Evolutionary conservation across 2,113 vertebrate genomes (phyloP).

Genomic region (Podarcis muralis): DNA sequence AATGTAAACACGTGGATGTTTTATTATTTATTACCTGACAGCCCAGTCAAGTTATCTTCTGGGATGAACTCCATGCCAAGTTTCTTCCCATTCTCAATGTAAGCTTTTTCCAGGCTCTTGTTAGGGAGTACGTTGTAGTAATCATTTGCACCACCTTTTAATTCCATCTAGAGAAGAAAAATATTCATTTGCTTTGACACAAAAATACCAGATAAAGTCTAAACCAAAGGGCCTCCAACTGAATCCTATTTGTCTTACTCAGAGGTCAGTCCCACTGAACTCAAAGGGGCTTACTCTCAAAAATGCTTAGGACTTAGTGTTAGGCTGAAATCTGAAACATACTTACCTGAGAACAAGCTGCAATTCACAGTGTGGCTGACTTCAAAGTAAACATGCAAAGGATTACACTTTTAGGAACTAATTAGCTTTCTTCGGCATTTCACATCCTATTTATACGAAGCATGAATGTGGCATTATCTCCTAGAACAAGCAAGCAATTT

Average conservation of each 20-base stretch:
- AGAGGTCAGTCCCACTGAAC: neutral
- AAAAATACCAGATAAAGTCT: neutral
- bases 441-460: neutral
- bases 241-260: neutral
- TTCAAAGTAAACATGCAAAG: neutral
- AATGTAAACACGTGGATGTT: neutral
- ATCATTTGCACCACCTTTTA: constrained; percentile 72
- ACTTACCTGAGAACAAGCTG: neutral
- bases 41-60: constrained; percentile 69
- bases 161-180: constrained; percentile 79
- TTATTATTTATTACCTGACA: constrained; percentile 79
- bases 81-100: constrained; percentile 82
- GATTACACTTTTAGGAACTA: neutral
- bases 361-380: neutral
- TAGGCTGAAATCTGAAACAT: neutral
- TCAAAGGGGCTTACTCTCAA: neutral
- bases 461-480: neutral
- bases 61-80: constrained; percentile 85
- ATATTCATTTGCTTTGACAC: neutral
- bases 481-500: neutral
- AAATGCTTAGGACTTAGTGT: neutral
- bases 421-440: neutral
- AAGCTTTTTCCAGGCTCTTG: constrained; percentile 78
- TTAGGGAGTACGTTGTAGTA: constrained; percentile 88
- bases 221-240: neutral